Conservation (phyloP, 2,888 invertebrate genomes). For the Eupelmus urozonus region DNA sequence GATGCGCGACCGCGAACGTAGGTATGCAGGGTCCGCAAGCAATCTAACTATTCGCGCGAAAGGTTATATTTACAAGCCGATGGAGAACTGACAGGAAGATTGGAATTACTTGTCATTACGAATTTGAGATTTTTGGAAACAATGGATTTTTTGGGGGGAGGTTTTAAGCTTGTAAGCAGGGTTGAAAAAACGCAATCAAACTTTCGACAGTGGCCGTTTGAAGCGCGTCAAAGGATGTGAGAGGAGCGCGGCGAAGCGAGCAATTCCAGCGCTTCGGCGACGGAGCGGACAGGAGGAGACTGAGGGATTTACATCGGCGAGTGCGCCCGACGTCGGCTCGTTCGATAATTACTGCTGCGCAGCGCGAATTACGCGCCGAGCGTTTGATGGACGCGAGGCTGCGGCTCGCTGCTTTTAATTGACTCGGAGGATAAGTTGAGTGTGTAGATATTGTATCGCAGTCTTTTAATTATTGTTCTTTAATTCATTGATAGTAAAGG, state of each 20-base stretch:
- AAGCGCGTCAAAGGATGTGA: slow-evolving; percentile 6
- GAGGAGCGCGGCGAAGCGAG: neutral
- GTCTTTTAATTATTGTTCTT: too few species aligned
- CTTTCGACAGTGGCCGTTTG: neutral
- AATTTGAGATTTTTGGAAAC: too few species aligned
- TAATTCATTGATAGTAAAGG: too few species aligned
- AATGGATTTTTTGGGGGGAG: too few species aligned
- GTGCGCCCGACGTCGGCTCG: slow-evolving; percentile 30
- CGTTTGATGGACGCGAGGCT: slow-evolving; percentile 25
- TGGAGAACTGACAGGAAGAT: too few species aligned
- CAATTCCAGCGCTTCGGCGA: slow-evolving; percentile 11
- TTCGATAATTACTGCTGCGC: slow-evolving; percentile 41
- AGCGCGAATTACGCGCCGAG: neutral
- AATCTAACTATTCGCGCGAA: slow-evolving; percentile 48
- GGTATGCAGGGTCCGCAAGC: slow-evolving; percentile 9
- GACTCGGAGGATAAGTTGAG: too few species aligned
- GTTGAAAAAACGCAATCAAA: too few species aligned
- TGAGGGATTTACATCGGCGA: slow-evolving; percentile 51
- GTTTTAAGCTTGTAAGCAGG: too few species aligned
- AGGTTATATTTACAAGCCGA: slow-evolving; percentile 31
- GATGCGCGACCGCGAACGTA: neutral
- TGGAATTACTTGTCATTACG: too few species aligned
- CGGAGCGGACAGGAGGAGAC: neutral
- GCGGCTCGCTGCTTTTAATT: slow-evolving; percentile 25
- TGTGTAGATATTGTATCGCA: too few species aligned